A percentile compares a stretch with the other conserved stretches of the same genome.
Evolutionary conservation across 2,113 vertebrate genomes (phyloP).

Genomic region (Corythornis vintsioides): DNA sequence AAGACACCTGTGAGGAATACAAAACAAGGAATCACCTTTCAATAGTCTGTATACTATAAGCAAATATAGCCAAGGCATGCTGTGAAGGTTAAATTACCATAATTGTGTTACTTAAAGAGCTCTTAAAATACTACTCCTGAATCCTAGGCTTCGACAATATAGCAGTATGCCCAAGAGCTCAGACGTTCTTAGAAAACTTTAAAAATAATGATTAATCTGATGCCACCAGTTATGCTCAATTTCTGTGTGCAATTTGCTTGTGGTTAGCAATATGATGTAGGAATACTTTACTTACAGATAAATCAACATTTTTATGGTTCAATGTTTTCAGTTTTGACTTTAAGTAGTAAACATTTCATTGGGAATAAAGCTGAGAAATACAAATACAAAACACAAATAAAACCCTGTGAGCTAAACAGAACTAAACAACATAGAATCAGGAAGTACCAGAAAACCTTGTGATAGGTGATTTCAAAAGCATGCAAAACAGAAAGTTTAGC

Average conservation of each 20-base stretch:
- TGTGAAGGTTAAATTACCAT: not conserved
- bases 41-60: not conserved
- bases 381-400: not conserved
- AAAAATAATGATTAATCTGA: not conserved
- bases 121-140: not conserved
- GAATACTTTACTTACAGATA: not conserved
- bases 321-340: not conserved
- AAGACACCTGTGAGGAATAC: not conserved
- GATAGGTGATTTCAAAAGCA: not conserved
- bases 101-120: not conserved
- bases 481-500: not conserved
- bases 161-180: not conserved
- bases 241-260: not conserved
- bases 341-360: not conserved
- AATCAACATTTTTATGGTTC: not conserved
- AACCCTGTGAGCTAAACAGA: not conserved
- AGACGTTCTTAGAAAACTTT: not conserved
- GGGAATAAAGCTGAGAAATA: not conserved
- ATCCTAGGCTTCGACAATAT: not conserved
- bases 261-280: not conserved
- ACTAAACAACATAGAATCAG: not conserved
- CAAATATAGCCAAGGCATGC: not conserved
- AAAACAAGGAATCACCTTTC: not conserved
- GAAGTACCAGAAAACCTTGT: not conserved
- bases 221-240: accelerated